Conservation (phyloP, 2,797 vertebrate genomes). For the Poeciliopsis presidionis region DNA sequence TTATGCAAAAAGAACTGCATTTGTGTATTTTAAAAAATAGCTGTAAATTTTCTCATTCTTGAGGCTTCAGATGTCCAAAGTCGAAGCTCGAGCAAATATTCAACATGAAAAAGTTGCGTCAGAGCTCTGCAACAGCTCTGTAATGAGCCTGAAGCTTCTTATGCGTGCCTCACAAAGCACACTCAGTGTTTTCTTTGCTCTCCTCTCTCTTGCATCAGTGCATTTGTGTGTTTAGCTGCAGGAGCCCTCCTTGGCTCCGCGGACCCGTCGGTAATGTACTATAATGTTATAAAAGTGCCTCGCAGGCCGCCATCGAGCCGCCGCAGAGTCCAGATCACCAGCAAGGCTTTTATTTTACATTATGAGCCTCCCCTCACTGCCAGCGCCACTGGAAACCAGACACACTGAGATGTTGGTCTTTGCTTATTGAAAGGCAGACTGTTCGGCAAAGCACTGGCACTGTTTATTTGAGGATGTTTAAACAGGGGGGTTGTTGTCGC, state of each 20-base stretch:
- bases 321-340: conserved; percentile 30
- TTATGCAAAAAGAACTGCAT: background rate
- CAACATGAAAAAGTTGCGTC: background rate
- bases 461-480: conserved; percentile 41
- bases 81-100: background rate
- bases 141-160: conserved; percentile 14
- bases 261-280: conserved; percentile 36
- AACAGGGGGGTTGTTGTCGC: conserved; percentile 19
- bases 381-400: conserved; percentile 28
- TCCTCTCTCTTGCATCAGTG: conserved; percentile 49
- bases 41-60: background rate
- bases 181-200: conserved; percentile 14
- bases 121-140: conserved; percentile 2
- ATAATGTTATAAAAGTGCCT: conserved; percentile 50
- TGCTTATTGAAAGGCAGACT: conserved; percentile 36
- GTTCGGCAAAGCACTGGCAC: conserved; percentile 10
- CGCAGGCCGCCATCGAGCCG: background rate
- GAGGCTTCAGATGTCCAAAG: background rate
- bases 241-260: conserved; percentile 33
- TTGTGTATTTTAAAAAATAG: background rate
- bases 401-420: conserved; percentile 30
- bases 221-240: conserved; percentile 26
- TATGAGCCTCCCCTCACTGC: conserved; percentile 29
- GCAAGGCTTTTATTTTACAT: conserved; percentile 49
- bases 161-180: conserved; percentile 7